These are phyloP conservation scores for Mylabris phalerata DNA, from an alignment of 1,140 invertebrate genomes.

Conservation along the genomic window DNA sequence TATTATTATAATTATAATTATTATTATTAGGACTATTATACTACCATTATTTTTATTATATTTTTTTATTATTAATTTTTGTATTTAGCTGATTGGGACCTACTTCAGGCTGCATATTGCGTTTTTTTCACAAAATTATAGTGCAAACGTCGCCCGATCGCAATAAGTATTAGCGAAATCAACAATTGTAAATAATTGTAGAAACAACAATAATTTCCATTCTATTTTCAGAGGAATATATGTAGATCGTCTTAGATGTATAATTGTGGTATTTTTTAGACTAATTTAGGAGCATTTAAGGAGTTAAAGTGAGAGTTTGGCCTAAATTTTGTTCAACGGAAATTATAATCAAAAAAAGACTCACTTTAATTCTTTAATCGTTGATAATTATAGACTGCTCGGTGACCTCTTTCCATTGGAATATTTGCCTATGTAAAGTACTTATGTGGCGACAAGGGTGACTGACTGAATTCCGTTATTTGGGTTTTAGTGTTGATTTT, in stretches of 20 bases:
- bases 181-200: neutral
- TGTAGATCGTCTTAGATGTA: constrained; percentile 2
- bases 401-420: constrained; percentile 21
- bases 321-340: neutral
- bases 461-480: constrained; percentile 23
- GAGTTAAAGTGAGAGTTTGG: constrained; percentile 12
- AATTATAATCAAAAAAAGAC: neutral
- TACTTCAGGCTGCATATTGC: constrained; percentile 23
- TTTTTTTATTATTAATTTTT: neutral
- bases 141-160: constrained; percentile 24
- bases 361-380: neutral
- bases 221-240: constrained; percentile 14
- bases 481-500: neutral
- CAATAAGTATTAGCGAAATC: constrained; percentile 31
- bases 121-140: neutral
- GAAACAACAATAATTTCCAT: neutral
- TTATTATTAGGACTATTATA: too few species aligned
- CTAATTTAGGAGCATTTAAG: neutral
- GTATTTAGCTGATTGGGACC: neutral
- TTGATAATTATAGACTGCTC: constrained; percentile 20
- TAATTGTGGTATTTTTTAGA: too few species aligned
- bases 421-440: constrained; percentile 26
- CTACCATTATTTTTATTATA: neutral
- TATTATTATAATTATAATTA: neutral
- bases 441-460: constrained; percentile 29